Evolutionary conservation across 2,113 vertebrate species (phyloP).

Genomic region (Carettochelys insculpta): DNA sequence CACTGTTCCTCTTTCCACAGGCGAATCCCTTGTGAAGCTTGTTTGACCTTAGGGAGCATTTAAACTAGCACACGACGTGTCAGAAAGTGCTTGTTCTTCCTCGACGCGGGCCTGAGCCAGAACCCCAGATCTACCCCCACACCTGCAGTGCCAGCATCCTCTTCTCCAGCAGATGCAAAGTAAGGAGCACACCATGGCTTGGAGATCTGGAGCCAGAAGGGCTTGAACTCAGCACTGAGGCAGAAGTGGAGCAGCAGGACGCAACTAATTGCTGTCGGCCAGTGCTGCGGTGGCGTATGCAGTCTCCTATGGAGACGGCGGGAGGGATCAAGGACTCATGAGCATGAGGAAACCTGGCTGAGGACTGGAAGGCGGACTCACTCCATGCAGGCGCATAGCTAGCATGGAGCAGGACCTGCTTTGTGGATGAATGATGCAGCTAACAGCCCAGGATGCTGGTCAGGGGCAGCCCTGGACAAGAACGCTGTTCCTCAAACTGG

Average conservation of each 20-base stretch:
- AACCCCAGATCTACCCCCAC: background rate
- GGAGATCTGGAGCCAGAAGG: no score
- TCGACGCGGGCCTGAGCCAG: no score
- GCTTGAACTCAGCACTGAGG: background rate
- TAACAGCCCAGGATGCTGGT: no score
- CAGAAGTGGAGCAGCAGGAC: background rate
- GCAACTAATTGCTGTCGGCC: background rate
- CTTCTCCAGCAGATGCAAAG: background rate
- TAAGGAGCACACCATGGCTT: background rate
- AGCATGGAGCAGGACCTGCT: background rate
- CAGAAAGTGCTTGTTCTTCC: no score
- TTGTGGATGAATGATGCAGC: background rate
- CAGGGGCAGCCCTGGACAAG: background rate
- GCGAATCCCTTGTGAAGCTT: background rate
- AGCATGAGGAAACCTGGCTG: background rate
- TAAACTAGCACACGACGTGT: no score
- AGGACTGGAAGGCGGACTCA: background rate
- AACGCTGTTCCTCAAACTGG: background rate
- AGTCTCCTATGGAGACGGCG: background rate
- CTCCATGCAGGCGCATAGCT: background rate
- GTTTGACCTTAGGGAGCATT: background rate
- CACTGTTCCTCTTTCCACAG: background rate
- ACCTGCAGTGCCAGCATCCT: background rate
- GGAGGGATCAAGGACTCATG: background rate
- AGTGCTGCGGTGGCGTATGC: background rate